These are phyloP conservation scores for Orius insidiosus DNA, from an alignment of 1,140 invertebrate genomes.

Conservation along the genomic window DNA sequence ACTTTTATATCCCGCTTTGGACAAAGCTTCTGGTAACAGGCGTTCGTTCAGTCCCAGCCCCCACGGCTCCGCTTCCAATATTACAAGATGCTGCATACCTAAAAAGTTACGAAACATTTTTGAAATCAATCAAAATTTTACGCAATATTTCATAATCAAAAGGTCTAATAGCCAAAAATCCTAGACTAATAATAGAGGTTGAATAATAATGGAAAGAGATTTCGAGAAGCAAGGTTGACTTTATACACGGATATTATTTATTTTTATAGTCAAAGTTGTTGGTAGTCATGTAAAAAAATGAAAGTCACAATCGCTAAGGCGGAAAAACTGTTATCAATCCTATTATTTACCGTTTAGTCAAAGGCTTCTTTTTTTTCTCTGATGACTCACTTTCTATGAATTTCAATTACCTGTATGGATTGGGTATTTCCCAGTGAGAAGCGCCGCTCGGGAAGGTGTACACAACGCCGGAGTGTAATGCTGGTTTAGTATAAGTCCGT, in stretches of 20 bases:
- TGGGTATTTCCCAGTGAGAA: constrained; percentile 39
- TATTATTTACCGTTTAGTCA: too few relatives aligned
- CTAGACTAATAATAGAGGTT: too few relatives aligned
- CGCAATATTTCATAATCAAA: background rate
- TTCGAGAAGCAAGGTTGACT: too few relatives aligned
- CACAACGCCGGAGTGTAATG: constrained; percentile 35
- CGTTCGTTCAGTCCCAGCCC: constrained; percentile 52
- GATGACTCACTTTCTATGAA: background rate
- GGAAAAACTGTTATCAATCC: too few relatives aligned
- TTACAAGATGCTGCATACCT: constrained; percentile 66
- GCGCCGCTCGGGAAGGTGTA: constrained; percentile 34
- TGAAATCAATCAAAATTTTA: background rate
- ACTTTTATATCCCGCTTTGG: constrained; percentile 57
- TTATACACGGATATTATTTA: too few relatives aligned
- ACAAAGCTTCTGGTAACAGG: constrained; percentile 56
- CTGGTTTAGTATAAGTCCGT: constrained; percentile 29
- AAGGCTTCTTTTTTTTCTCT: background rate
- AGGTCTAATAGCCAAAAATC: background rate
- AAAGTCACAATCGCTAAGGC: too few relatives aligned
- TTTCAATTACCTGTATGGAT: constrained; percentile 29
- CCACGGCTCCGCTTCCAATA: constrained; percentile 50
- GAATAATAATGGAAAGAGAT: background rate
- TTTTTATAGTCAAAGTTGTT: too few relatives aligned
- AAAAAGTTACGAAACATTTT: constrained; percentile 8
- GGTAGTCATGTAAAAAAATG: too few relatives aligned